Percentiles rank a stretch among this genome's conserved stretches.
phyloP scores from a whole-genome alignment of 1,140 invertebrate species.

The Lepidurus arcticus region DNA sequence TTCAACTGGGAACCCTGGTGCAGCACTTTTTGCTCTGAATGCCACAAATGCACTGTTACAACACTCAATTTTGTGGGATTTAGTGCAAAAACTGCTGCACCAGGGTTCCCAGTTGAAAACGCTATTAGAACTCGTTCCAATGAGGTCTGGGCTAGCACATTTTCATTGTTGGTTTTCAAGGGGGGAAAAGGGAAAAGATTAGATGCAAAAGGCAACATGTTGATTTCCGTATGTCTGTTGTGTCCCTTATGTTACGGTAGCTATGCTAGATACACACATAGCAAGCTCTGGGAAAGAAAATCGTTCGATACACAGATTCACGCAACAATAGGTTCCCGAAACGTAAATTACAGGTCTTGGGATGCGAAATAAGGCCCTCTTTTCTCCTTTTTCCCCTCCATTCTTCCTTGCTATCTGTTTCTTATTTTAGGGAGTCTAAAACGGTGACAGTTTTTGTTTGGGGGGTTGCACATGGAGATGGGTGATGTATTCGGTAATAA shows the following conservation, averaged over 20 bases:
- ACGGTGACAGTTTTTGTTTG: not conserved
- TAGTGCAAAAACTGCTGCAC: too few relatives aligned
- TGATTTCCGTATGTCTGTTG: not conserved
- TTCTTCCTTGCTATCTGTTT: not conserved
- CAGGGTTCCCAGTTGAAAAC: too few relatives aligned
- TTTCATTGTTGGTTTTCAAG: not conserved
- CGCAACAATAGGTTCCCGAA: not conserved
- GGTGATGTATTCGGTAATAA: conserved; percentile 3
- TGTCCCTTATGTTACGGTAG: not conserved
- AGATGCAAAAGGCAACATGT: not conserved
- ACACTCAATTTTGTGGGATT: too few relatives aligned
- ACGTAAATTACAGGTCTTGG: not conserved
- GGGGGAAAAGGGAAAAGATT: too few relatives aligned
- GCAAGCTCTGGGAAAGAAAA: not conserved
- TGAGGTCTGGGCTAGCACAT: not conserved
- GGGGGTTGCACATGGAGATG: not conserved
- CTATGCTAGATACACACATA: too few relatives aligned
- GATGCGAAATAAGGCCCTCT: not conserved
- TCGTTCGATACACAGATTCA: conserved; percentile 13
- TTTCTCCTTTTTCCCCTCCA: not conserved
- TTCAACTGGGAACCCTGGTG: too few relatives aligned
- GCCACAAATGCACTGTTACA: too few relatives aligned
- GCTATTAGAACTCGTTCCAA: not conserved
- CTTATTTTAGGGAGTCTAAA: not conserved
- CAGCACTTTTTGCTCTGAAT: too few relatives aligned